Conservation (phyloP, 1,140 invertebrate genomes). For the Eubasilissa regina region DNA sequence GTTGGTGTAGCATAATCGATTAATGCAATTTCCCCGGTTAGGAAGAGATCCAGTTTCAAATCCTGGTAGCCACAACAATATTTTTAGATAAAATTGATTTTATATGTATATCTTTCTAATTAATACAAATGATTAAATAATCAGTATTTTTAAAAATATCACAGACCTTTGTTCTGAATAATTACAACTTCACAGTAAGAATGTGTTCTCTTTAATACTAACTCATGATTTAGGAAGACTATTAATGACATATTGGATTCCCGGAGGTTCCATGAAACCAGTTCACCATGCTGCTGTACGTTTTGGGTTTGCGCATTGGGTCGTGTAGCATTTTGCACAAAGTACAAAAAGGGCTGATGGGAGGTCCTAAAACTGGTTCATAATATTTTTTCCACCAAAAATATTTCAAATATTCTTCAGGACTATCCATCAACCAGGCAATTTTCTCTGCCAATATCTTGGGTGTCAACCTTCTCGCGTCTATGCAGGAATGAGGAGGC, state of each 20-base stretch:
- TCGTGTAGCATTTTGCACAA: slow-evolving; percentile 47
- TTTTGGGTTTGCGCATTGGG: not conserved
- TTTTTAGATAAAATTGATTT: too few species aligned
- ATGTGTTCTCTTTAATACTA: too few species aligned
- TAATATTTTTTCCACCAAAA: slow-evolving; percentile 70
- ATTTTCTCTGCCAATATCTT: slow-evolving; percentile 72
- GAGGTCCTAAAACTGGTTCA: not conserved
- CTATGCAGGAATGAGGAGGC: slow-evolving; percentile 73
- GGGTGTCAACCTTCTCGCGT: slow-evolving; percentile 72
- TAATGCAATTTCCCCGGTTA: too few species aligned
- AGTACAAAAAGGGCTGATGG: slow-evolving; percentile 26
- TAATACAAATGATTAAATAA: too few species aligned
- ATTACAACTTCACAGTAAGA: too few species aligned
- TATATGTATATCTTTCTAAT: too few species aligned
- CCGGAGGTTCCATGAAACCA: slow-evolving; percentile 45
- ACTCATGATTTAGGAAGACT: too few species aligned
- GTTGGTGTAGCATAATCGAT: too few species aligned
- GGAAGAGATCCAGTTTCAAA: too few species aligned
- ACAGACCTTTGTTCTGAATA: too few species aligned
- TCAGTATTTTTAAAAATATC: too few species aligned
- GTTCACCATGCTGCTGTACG: slow-evolving; percentile 3
- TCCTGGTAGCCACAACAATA: too few species aligned
- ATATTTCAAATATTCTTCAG: slow-evolving; percentile 71
- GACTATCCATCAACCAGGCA: slow-evolving; percentile 66
- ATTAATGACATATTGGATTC: slow-evolving; percentile 7